Evolutionary conservation across 2,797 vertebrate species (phyloP).

Genomic region (Yasuhikotakia modesta): DNA sequence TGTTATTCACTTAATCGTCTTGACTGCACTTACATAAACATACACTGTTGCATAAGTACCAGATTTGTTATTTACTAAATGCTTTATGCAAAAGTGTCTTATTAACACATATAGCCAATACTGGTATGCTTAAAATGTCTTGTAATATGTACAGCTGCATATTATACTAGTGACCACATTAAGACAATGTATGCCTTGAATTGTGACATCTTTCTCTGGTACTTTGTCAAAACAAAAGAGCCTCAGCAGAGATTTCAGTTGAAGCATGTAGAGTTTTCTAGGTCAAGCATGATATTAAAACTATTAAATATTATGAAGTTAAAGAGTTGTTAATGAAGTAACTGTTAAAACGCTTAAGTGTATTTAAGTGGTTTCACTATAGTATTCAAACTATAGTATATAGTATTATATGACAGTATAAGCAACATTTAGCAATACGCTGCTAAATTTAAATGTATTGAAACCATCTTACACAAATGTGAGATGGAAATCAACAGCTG

Average conservation of each 20-base stretch:
- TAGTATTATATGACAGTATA: too few species aligned
- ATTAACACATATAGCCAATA: slow-evolving; percentile 65
- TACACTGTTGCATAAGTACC: slow-evolving; percentile 9
- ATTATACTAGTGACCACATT: slow-evolving; percentile 74
- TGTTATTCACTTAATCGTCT: slow-evolving; percentile 2
- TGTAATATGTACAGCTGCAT: slow-evolving; percentile 74
- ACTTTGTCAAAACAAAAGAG: slow-evolving; percentile 60
- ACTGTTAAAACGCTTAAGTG: background rate
- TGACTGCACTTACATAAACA: slow-evolving; percentile 27
- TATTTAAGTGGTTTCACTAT: slow-evolving; percentile 1
- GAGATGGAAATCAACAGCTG: slow-evolving; percentile 42
- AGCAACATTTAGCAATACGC: background rate
- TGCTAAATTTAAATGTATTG: slow-evolving; percentile 2
- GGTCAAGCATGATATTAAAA: slow-evolving; percentile 28
- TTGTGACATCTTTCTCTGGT: slow-evolving; percentile 72
- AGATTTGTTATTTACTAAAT: slow-evolving; percentile 52
- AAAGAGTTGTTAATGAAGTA: slow-evolving; percentile 15
- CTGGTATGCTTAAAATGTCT: slow-evolving; percentile 69
- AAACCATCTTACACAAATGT: slow-evolving; percentile 14
- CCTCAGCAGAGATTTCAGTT: slow-evolving; percentile 56
- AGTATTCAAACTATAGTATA: too few species aligned
- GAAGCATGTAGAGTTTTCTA: slow-evolving; percentile 47
- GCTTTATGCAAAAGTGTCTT: slow-evolving; percentile 65
- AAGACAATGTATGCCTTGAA: slow-evolving; percentile 72
- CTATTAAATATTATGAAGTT: slow-evolving; percentile 16